Conservation (phyloP, 2,888 invertebrate species). For the Acheta domesticus region DNA sequence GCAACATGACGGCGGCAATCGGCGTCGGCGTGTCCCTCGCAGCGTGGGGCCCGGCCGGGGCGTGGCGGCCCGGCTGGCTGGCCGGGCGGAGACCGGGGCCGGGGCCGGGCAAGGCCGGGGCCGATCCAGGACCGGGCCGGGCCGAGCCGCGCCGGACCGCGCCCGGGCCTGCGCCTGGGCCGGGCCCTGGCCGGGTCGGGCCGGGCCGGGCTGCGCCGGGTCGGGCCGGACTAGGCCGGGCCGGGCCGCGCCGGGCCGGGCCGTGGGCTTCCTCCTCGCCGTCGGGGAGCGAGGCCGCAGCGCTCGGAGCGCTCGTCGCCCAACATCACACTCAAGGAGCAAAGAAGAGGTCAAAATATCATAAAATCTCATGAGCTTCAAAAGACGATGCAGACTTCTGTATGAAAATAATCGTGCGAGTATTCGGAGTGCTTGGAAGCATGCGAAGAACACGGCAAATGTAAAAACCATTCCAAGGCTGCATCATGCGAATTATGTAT, state of each 20-base stretch:
- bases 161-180: not conserved
- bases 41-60: not conserved
- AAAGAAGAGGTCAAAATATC: constrained; percentile 18
- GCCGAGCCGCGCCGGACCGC: not conserved
- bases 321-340: constrained; percentile 11
- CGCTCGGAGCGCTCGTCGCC: not conserved
- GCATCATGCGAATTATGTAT: constrained; percentile 18
- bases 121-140: not conserved
- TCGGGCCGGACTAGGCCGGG: not conserved
- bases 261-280: not conserved
- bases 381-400: constrained; percentile 18
- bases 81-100: not conserved
- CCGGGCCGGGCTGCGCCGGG: not conserved
- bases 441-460: constrained; percentile 18
- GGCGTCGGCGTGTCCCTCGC: not conserved
- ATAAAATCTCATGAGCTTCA: constrained; percentile 18
- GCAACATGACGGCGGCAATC: constrained; percentile 5
- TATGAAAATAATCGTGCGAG: constrained; percentile 18
- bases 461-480: constrained; percentile 18
- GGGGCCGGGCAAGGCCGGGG: not conserved
- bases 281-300: too few species aligned
- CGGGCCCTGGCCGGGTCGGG: not conserved
- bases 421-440: constrained; percentile 18
- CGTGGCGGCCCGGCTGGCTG: not conserved
- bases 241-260: not conserved